Percentiles rank a stretch among this genome's conserved stretches.
These are phyloP conservation scores for Eucera pruinosa DNA, from an alignment of 2,888 invertebrate species.

Conservation along the genomic window DNA sequence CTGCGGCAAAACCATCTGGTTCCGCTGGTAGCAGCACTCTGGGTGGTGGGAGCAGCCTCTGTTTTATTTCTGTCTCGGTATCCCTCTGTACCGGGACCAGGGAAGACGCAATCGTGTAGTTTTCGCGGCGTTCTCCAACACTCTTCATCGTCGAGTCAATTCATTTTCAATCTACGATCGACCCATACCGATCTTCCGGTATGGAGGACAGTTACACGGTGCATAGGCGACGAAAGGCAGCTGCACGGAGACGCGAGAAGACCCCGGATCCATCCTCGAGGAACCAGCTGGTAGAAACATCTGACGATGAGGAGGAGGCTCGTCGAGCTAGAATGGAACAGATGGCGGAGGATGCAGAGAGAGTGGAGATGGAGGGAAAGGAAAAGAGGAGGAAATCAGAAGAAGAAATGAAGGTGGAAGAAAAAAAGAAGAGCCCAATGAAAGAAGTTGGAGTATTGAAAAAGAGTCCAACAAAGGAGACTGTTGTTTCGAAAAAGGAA, in stretches of 20 bases:
- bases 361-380: constrained; percentile 68
- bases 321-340: constrained; percentile 77
- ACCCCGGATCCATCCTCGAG: constrained; percentile 77
- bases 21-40: constrained; percentile 50
- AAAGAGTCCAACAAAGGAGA: background rate
- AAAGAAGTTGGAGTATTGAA: background rate
- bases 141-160: background rate
- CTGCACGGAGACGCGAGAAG: constrained; percentile 79
- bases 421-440: background rate
- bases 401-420: constrained; percentile 49
- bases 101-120: constrained; percentile 28
- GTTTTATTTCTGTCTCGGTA: constrained; percentile 80
- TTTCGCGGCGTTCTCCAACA: constrained; percentile 34
- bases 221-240: constrained; percentile 81
- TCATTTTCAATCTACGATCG: constrained; percentile 6
- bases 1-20: constrained; percentile 73
- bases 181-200: background rate
- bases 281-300: constrained; percentile 62
- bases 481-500: background rate
- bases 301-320: constrained; percentile 77
- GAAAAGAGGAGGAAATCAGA: constrained; percentile 76
- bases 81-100: constrained; percentile 53
- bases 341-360: constrained; percentile 82
- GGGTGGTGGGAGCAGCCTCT: constrained; percentile 78
- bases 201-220: constrained; percentile 83